These are phyloP conservation scores for Hypotaenidia philippensis DNA, from an alignment of 2,797 vertebrate genomes.

Conservation along the genomic window DNA sequence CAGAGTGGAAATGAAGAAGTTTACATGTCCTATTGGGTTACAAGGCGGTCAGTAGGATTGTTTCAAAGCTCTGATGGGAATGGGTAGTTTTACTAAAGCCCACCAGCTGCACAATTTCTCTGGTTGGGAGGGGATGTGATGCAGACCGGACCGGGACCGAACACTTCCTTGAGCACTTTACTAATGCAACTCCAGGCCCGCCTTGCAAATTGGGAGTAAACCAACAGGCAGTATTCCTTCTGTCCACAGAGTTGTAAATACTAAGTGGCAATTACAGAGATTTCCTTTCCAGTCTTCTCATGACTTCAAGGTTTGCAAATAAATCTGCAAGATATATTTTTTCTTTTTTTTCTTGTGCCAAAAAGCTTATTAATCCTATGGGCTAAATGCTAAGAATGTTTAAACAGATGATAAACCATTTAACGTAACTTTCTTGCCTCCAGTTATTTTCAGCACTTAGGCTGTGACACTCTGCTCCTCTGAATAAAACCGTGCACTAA, in stretches of 20 bases:
- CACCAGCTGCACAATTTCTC: background rate
- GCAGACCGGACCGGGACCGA: background rate
- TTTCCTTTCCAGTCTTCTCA: conserved; percentile 24
- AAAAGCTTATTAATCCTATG: conserved; percentile 49
- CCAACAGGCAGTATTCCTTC: background rate
- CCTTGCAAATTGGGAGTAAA: conserved; percentile 1
- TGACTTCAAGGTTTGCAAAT: conserved; percentile 36
- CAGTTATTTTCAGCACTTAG: conserved; percentile 26
- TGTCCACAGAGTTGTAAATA: background rate
- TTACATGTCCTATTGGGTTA: conserved; percentile 6
- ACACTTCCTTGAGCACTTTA: background rate
- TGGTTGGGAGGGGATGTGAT: background rate
- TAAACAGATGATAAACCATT: conserved; percentile 58
- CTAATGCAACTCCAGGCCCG: background rate
- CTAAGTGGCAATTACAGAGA: background rate
- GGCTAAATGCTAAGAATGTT: conserved; percentile 47
- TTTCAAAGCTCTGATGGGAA: conserved; percentile 23
- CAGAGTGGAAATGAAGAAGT: conserved; percentile 27
- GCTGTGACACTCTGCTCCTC: background rate
- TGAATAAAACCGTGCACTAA: conserved; percentile 18
- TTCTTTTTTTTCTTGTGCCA: background rate
- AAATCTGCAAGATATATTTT: background rate
- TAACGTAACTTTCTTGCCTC: conserved; percentile 40
- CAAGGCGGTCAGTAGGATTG: background rate
- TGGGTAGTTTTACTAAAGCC: background rate